Evolutionary conservation across 37 sponge, comb jelly and placozoan species (phyloP), one percentile per base, ranked within the genome.

Genomic region (Theonella swinhoei): DNA sequence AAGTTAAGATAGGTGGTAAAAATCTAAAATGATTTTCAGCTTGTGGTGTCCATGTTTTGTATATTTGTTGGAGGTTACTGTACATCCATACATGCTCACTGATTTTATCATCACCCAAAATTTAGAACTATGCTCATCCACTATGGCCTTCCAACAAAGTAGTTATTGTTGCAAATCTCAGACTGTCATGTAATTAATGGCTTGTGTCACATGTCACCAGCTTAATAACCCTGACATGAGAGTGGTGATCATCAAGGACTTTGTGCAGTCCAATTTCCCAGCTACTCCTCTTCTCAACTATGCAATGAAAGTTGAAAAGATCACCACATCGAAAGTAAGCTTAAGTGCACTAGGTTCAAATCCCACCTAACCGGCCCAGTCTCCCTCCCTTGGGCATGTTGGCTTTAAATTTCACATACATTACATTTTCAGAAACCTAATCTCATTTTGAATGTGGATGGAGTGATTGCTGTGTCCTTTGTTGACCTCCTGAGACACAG

Each of bases 371-470:
- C 62, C 62, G 22, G 22, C 17, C 17, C 17, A 23, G 11, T n/a
- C n/a, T n/a, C n/a, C n/a, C n/a, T n/a, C n/a, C n/a, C 22, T 14
- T 25, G 42, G n/a, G 11, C 22, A 36, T 11, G 42, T n/a, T n/a
- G n/a, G n/a, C n/a, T n/a, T n/a, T n/a, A n/a, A n/a, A n/a, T n/a
- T n/a, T n/a, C n/a, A n/a, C 42, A 14, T 73, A 14, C 74, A 47
- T 47, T 47, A 47, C 54, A 14, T 47, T 47, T 47, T 14, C 59
- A 95, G 94, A 98, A 95, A 84, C 98, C 98, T 5, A 98, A 98
- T 70, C 92, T 98, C 37, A 98, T 98, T 68, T 74, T 98, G 88
- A 98, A 98, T 91, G 98, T 98, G 42, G 98, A 98, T 77, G 98
- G 98, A 30, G 90, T 88, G 34, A 98, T 98, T 42, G 98, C 94